A percentile compares a stretch with the other conserved stretches of the same genome.
phyloP scores from a whole-genome alignment of 2,113 vertebrate genomes.

The Callocephalon fimbriatum region DNA sequence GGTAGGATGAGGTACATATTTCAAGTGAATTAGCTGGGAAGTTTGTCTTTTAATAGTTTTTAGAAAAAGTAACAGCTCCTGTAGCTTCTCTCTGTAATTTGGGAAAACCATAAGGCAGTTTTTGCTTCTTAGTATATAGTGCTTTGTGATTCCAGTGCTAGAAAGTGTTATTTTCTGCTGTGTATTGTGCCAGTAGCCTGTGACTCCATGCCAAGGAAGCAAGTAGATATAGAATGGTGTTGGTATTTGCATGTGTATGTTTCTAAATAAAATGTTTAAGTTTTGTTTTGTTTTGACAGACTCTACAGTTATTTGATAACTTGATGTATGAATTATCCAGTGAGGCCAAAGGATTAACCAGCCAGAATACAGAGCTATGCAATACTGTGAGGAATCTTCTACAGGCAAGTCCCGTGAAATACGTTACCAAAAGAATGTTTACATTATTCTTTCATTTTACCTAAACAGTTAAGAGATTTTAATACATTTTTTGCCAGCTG shows the following conservation, averaged over 20 bases:
- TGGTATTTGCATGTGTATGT: background rate
- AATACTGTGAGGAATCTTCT: constrained; percentile 82
- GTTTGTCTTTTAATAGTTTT: background rate
- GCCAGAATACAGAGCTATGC: constrained; percentile 86
- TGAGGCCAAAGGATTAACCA: constrained; percentile 84
- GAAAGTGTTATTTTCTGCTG: background rate
- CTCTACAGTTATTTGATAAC: constrained; percentile 83
- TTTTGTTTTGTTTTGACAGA: constrained; percentile 75
- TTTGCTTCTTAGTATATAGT: background rate
- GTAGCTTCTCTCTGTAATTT: background rate
- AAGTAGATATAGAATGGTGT: background rate
- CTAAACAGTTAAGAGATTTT: background rate
- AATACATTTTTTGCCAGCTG: background rate
- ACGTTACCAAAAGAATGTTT: background rate
- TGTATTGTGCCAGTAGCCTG: background rate
- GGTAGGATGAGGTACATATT: background rate
- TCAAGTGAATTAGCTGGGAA: background rate
- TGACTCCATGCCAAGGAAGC: background rate
- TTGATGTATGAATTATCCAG: constrained; percentile 85
- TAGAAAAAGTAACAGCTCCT: background rate
- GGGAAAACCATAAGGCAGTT: accelerated
- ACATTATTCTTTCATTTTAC: background rate
- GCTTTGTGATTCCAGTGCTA: background rate
- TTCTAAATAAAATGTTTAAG: background rate
- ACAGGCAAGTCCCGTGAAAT: constrained; percentile 76